These are phyloP conservation scores for Cygnus olor DNA, from an alignment of 2,797 vertebrate genomes.

Conservation along the genomic window DNA sequence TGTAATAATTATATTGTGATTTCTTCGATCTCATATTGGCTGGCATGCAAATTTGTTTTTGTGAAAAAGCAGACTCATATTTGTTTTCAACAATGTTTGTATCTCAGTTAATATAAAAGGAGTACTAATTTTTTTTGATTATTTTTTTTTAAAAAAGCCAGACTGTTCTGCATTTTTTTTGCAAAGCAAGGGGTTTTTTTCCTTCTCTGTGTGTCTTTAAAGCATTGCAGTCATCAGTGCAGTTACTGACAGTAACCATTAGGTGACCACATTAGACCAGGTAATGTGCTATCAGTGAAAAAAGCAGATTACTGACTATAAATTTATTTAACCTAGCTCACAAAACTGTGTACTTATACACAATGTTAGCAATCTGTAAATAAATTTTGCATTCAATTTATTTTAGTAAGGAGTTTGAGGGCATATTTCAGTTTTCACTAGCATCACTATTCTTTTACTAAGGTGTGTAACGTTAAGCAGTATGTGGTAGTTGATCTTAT, in stretches of 20 bases:
- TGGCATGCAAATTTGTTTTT: background rate
- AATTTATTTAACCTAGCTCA: background rate
- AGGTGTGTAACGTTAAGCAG: accelerated
- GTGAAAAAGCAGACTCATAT: background rate
- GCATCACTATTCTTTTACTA: background rate
- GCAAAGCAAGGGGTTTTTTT: background rate
- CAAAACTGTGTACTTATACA: background rate
- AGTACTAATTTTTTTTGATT: background rate
- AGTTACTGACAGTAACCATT: conserved; percentile 74
- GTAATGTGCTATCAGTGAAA: conserved; percentile 6
- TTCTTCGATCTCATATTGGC: background rate
- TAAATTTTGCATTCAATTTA: background rate
- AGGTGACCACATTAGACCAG: conserved; percentile 83
- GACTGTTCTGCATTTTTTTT: background rate
- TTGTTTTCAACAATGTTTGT: background rate
- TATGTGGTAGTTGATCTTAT: background rate
- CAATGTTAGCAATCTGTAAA: background rate
- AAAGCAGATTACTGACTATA: background rate
- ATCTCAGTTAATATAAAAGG: background rate
- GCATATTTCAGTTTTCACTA: background rate
- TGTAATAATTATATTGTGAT: background rate
- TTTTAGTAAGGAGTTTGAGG: background rate
- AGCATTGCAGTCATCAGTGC: background rate
- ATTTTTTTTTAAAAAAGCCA: background rate
- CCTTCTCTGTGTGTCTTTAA: background rate